Conservation (phyloP, 2,797 vertebrate species). For the Ceyx erithaca region DNA sequence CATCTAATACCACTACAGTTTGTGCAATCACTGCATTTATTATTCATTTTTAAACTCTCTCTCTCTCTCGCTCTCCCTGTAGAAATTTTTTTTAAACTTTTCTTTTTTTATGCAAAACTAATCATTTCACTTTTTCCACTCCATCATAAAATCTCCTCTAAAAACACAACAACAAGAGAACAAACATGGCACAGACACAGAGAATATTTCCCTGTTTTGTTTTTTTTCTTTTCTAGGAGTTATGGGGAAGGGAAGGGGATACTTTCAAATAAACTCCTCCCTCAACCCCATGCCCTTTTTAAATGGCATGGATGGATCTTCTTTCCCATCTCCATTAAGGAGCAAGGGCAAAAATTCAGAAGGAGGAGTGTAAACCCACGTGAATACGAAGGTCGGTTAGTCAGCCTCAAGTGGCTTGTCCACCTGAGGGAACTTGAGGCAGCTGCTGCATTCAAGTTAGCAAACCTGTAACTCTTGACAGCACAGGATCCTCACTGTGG, state of each 20-base stretch:
- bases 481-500: neutral
- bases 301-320: slow-evolving; percentile 2
- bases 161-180: slow-evolving; percentile 80
- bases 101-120: slow-evolving; percentile 84
- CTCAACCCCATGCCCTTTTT: neutral
- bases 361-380: neutral
- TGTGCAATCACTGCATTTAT: slow-evolving; percentile 83
- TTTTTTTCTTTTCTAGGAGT: neutral
- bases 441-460: slow-evolving; percentile 20
- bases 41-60: slow-evolving; percentile 81
- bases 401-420: slow-evolving; percentile 38
- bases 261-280: slow-evolving; percentile 62
- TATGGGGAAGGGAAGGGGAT: slow-evolving; percentile 51
- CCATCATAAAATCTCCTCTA: slow-evolving; percentile 85
- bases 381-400: slow-evolving; percentile 37
- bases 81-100: slow-evolving; percentile 77
- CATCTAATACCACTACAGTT: slow-evolving; percentile 77
- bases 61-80: slow-evolving; percentile 70
- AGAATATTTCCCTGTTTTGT: slow-evolving; percentile 76
- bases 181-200: slow-evolving; percentile 82
- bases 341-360: slow-evolving; percentile 17
- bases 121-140: slow-evolving; percentile 79
- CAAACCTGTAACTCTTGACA: slow-evolving; percentile 23
- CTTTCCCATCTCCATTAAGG: neutral
- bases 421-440: slow-evolving; percentile 19